Evolutionary conservation across 2,113 vertebrate genomes (phyloP), one percentile per base, ranked within the genome.

Genomic region (Haemorhous mexicanus): DNA sequence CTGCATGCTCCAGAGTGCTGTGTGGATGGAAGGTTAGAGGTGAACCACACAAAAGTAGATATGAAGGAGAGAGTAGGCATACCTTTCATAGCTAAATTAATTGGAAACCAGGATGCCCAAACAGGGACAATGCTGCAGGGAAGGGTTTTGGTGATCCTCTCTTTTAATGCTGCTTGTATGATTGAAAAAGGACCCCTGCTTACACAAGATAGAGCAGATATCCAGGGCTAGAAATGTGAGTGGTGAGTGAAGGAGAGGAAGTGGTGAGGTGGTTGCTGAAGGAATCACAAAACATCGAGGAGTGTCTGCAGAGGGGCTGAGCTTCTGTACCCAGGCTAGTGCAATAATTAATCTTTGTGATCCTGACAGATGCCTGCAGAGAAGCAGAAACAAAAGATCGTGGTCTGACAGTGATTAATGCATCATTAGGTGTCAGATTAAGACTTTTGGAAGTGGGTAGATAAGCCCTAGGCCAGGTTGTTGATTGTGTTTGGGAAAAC

Each of bases 351-450:
- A 73, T 93, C 88, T 87, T 84, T 72, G 68, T 88, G 78, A 91
- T 87, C 94, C 79, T 96, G 76, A 83, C 73, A 68, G 82, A 69
- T 61, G 58, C 63, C 66, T 89, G 55, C 87, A 92, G 85, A 75
- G n/a, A 32, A 78, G 35, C 50, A 95, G 90, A 97, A 95, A 75
- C 39, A 62, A 87, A 89, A 86, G 89, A 79, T 77, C 7, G 24
- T 7, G 17, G 52, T 85, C 67, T 93, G 89, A 89, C 81, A 73
- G 46, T 82, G 87, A 94, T 95, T 95, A 93, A 95, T 87, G 77
- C 70, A 61, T 87, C 6, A 3, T 75, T 73, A 95, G 39, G 35
- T 91, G 84, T 93, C 68, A 94, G 84, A 74, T 52, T 73, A 80
- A 68, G 76, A 70, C 63, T 93, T 90, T 41, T 90, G 70, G 52